Conservation (phyloP, 2,888 invertebrate genomes). For the Malachius bipustulatus region DNA sequence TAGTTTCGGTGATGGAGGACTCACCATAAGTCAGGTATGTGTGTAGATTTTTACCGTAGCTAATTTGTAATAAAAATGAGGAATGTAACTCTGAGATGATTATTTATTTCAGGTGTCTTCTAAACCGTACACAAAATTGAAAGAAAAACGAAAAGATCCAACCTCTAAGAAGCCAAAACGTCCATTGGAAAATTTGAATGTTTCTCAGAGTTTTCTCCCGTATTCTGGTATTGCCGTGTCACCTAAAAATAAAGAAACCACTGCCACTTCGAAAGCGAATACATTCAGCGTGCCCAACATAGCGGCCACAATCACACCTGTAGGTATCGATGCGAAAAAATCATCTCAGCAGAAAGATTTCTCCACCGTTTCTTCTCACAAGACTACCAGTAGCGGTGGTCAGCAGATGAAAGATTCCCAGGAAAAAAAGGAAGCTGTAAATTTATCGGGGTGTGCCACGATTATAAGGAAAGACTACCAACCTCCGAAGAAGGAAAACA, state of each 20-base stretch:
- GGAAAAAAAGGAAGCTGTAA: not conserved
- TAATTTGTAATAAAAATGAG: too few relatives aligned
- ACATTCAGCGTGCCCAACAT: slow-evolving; percentile 3
- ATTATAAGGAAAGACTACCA: not conserved
- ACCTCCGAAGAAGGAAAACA: not conserved
- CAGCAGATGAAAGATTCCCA: not conserved
- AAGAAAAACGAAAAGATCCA: slow-evolving; percentile 1
- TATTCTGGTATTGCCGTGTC: not conserved
- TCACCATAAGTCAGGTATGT: too few relatives aligned
- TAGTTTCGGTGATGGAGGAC: too few relatives aligned
- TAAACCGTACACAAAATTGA: not conserved
- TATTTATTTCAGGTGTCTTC: too few relatives aligned
- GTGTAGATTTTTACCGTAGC: too few relatives aligned
- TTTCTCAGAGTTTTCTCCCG: too few relatives aligned
- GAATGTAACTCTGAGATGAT: too few relatives aligned
- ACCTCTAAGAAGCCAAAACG: slow-evolving; percentile 4
- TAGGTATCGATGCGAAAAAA: not conserved
- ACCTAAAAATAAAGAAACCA: not conserved
- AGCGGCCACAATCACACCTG: not conserved
- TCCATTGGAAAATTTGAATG: slow-evolving; percentile 4
- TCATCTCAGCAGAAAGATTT: not conserved
- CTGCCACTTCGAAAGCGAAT: not conserved
- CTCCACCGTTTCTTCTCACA: not conserved
- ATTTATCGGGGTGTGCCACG: not conserved
- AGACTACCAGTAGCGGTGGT: too few relatives aligned